A percentile compares a stretch with the other conserved stretches of the same genome.
Conservation (phyloP, 2,888 invertebrate genomes). For the Drosophila mimetica region DNA sequence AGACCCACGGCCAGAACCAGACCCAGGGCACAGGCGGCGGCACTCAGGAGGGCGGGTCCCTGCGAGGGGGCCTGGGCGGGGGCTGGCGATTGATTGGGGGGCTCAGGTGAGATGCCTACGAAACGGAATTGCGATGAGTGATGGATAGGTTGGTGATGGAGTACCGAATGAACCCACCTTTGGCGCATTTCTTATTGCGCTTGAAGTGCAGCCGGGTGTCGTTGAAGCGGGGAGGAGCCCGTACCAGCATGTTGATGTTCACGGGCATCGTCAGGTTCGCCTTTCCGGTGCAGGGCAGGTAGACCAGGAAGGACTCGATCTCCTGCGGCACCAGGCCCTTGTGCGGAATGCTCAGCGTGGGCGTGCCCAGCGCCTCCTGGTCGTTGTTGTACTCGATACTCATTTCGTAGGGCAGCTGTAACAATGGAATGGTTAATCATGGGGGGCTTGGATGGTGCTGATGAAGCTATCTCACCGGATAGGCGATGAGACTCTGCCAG, state of each 20-base stretch:
- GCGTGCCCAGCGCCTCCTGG: constrained; percentile 90
- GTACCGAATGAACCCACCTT: constrained; percentile 86
- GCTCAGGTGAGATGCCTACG: constrained; percentile 85
- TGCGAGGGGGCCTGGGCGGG: constrained; percentile 88
- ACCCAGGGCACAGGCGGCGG: constrained; percentile 92
- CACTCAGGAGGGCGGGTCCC: constrained; percentile 90
- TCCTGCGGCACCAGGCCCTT: constrained; percentile 91
- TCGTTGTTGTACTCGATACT: constrained; percentile 85
- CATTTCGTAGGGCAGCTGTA: constrained; percentile 84
- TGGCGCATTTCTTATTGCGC: constrained; percentile 94
- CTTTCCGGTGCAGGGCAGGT: constrained; percentile 92
- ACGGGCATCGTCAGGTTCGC: constrained; percentile 93
- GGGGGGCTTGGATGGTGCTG: constrained; percentile 49
- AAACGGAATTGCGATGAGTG: constrained; percentile 23
- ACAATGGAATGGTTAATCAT: constrained; percentile 57
- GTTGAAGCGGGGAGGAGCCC: constrained; percentile 89
- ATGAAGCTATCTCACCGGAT: constrained; percentile 88
- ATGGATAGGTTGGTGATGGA: constrained; percentile 5
- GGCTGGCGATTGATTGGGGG: constrained; percentile 89
- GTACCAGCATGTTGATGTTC: constrained; percentile 92
- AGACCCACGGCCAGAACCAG: constrained; percentile 82
- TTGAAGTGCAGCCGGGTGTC: constrained; percentile 91
- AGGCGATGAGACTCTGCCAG: constrained; percentile 91
- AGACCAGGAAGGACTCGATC: constrained; percentile 91
- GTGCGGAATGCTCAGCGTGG: constrained; percentile 93